Conservation (phyloP, 37 sponge, comb jelly and placozoan species). For the Spongilla lacustris region DNA sequence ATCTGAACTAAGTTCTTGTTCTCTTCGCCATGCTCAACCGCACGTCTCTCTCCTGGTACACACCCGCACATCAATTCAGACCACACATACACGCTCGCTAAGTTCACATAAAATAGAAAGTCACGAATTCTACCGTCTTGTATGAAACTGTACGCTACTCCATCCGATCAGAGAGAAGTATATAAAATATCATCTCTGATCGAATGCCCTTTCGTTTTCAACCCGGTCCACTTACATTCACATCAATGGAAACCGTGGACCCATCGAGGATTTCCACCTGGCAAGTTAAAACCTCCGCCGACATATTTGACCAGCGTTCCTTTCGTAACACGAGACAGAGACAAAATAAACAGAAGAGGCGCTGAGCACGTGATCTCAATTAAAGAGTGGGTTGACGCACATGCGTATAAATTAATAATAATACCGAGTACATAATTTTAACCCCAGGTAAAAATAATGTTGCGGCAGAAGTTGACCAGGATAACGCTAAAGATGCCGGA, state of each 20-base stretch:
- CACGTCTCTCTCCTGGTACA: neutral
- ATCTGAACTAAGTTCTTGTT: too few relatives aligned
- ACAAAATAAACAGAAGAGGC: neutral
- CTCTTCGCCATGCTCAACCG: too few relatives aligned
- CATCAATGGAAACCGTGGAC: slow-evolving; percentile 71
- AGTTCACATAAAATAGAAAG: too few relatives aligned
- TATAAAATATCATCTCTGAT: neutral
- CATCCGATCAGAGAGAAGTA: neutral
- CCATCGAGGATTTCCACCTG: slow-evolving; percentile 73
- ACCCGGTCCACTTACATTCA: slow-evolving; percentile 54
- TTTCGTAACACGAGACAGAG: neutral
- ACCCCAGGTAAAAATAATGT: slow-evolving; percentile 22
- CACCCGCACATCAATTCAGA: neutral
- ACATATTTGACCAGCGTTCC: slow-evolving; percentile 14
- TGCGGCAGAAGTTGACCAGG: slow-evolving; percentile 67
- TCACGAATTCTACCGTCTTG: neutral
- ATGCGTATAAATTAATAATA: neutral
- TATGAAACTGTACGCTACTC: neutral
- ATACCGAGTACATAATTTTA: neutral
- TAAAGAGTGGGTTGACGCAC: too few relatives aligned
- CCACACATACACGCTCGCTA: too few relatives aligned
- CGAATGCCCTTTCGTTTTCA: neutral
- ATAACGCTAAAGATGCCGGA: slow-evolving; percentile 72
- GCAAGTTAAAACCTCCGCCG: slow-evolving; percentile 67
- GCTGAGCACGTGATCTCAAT: neutral